Evolutionary conservation across 2,113 vertebrate genomes (phyloP).

Genomic region (Saimiri boliviensis): DNA sequence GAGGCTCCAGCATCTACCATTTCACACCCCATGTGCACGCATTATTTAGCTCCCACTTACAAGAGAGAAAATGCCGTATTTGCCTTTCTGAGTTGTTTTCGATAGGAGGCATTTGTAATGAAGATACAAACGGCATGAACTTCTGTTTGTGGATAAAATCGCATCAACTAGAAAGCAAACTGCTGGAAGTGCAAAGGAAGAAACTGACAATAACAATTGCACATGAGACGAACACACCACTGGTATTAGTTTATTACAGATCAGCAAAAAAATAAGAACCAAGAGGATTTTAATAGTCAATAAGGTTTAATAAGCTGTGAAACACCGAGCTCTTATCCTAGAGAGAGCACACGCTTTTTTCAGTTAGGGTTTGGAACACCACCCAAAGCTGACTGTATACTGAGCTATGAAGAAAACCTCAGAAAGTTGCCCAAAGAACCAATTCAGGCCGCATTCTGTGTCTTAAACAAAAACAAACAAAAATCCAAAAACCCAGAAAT

Average conservation of each 20-base stretch:
- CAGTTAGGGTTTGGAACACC: not conserved
- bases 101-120: not conserved
- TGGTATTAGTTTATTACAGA: not conserved
- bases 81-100: not conserved
- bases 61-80: not conserved
- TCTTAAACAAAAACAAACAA: not conserved
- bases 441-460: not conserved
- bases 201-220: not conserved
- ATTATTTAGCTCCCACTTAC: not conserved
- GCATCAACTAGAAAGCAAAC: not conserved
- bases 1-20: not conserved
- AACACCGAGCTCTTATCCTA: not conserved
- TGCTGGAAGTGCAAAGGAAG: not conserved
- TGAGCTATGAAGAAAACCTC: not conserved
- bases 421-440: not conserved
- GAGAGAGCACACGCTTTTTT: not conserved
- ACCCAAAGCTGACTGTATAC: not conserved
- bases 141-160: not conserved
- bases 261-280: not conserved
- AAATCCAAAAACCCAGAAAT: too few species aligned
- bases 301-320: not conserved
- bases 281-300: conserved; percentile 12
- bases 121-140: not conserved
- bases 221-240: not conserved
- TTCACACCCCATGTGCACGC: not conserved